Evolutionary conservation across 2,888 invertebrate species (phyloP), one percentile per base, ranked within the genome.

Genomic region (Eupithecia tripunctaria): DNA sequence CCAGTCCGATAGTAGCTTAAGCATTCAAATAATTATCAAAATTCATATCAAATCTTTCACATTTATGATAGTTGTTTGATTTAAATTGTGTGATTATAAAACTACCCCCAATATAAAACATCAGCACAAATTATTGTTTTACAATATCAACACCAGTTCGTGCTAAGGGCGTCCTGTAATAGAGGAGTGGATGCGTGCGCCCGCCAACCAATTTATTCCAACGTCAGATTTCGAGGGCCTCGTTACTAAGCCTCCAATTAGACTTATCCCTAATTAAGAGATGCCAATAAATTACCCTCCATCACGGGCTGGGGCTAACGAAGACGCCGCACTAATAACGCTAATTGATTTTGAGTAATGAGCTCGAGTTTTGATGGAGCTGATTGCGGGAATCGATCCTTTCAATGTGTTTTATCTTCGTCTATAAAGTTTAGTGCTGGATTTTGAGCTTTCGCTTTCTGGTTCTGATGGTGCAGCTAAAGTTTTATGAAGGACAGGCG

Each of bases 201-300:
- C 84, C 21, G 56, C 87, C 91, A 87, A 89, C 93, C 94, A 93
- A 94, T 94, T 94, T 93, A 91, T 93, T 92, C 90, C 85, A 90
- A 93, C 94, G 94, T 94, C 94, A 94, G 94, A 94, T 94, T 94
- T 94, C 91, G 92, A 94, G 94, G 89, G 94, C 90, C 94, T 95
- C 94, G 95, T 95, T 95, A 95, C 94, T 95, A 94, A 95, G 95
- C 95, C 94, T 92, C 94, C 95, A 95, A 95, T 95, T 95, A 95
- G 95, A 95, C 95, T 94, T 95, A 95, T 94, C 95, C 95, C 95
- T 95, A 95, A 95, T 95, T 95, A 95, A 95, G 95, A 95, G 95
- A 95, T 95, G 95, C 95, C 95, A 94, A 95, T 95, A 95, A 95
- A 95, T 95, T 95, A 94, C 95, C 94, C 95, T 94, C 95, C 94